Percentiles rank a stretch among this genome's conserved stretches.
Evolutionary conservation across 1,140 invertebrate genomes (phyloP).

Genomic region (Melipona quadrifasciata): DNA sequence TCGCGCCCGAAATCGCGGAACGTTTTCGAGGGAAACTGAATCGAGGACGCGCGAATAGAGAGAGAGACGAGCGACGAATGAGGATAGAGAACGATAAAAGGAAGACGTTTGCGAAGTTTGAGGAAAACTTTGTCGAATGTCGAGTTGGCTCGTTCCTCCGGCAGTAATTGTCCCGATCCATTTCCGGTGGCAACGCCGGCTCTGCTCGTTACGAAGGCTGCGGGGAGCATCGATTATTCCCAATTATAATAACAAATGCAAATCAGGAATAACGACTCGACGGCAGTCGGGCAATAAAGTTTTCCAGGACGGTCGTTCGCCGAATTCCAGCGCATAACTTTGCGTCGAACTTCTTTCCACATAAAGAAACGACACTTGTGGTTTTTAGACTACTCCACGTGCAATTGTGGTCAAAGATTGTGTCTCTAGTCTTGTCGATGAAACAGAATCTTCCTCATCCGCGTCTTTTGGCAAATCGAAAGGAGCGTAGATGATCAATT

Average conservation of each 20-base stretch:
- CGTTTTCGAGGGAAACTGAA: slow-evolving; percentile 10
- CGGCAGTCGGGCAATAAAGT: slow-evolving; percentile 76
- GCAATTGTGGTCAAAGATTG: too few relatives aligned
- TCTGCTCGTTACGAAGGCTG: slow-evolving; percentile 59
- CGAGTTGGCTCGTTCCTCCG: slow-evolving; percentile 51
- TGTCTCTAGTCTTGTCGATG: too few relatives aligned
- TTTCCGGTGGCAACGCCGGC: slow-evolving; percentile 58
- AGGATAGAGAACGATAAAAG: not conserved
- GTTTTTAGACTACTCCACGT: too few relatives aligned
- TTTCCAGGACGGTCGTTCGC: slow-evolving; percentile 68
- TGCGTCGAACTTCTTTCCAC: too few relatives aligned
- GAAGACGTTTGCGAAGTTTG: slow-evolving; percentile 42
- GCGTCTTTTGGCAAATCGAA: too few relatives aligned
- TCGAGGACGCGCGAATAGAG: not conserved
- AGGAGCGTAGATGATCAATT: too few relatives aligned
- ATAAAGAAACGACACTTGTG: too few relatives aligned
- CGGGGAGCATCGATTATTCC: slow-evolving; percentile 77
- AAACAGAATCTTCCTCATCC: too few relatives aligned
- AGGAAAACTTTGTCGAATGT: slow-evolving; percentile 55
- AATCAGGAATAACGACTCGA: slow-evolving; percentile 79
- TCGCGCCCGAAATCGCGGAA: slow-evolving; percentile 47
- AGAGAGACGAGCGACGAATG: not conserved
- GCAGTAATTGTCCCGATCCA: slow-evolving; percentile 73
- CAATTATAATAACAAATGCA: slow-evolving; percentile 81
- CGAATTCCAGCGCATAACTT: not conserved